Conservation (phyloP, 2,888 invertebrate genomes). For the Rhagophthalmus giganteus region DNA sequence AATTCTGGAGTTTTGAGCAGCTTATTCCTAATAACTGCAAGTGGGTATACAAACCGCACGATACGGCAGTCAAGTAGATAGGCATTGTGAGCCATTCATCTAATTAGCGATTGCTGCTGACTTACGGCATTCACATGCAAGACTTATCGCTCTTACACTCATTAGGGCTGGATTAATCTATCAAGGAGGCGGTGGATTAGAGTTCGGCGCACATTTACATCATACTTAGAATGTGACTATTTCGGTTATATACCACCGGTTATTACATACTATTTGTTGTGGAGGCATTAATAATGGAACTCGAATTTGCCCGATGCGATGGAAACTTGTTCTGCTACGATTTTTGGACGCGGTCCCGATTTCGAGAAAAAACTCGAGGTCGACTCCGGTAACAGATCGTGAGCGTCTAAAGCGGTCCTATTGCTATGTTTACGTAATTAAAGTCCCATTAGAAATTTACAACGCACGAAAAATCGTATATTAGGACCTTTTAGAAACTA, state of each 20-base stretch:
- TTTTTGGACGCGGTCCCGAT: too few relatives aligned
- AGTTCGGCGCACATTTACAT: conserved; percentile 34
- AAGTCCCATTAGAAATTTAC: too few relatives aligned
- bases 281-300: conserved; percentile 8
- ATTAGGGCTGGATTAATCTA: conserved; percentile 57
- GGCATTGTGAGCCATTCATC: conserved; percentile 55
- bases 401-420: too few relatives aligned
- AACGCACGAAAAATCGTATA: too few relatives aligned
- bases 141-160: conserved; percentile 58
- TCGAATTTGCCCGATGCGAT: not conserved
- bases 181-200: conserved; percentile 47
- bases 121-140: conserved; percentile 54
- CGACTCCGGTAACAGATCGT: too few relatives aligned
- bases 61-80: conserved; percentile 53
- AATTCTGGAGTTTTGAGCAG: conserved; percentile 34
- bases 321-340: too few relatives aligned
- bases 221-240: conserved; percentile 36
- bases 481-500: too few relatives aligned
- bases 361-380: too few relatives aligned
- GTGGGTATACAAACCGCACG: conserved; percentile 53
- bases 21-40: conserved; percentile 46
- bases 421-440: not conserved
- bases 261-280: conserved; percentile 16
- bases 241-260: conserved; percentile 19
- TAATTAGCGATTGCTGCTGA: conserved; percentile 56